Conservation (phyloP, 2,888 invertebrate species). For the Idaea aversata region DNA sequence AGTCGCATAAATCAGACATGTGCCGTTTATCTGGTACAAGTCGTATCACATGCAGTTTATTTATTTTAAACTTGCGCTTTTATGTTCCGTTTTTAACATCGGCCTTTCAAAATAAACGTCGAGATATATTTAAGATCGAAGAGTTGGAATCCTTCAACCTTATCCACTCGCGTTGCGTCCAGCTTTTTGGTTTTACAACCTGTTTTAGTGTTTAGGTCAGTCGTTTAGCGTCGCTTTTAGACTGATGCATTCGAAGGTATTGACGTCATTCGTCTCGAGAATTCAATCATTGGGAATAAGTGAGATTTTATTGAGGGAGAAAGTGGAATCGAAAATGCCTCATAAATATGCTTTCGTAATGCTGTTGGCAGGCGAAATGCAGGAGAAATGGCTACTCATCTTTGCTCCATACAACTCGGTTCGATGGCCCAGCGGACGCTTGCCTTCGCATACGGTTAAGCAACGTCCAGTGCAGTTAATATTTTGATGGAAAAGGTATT, state of each 20-base stretch:
- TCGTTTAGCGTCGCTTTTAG: slow-evolving; percentile 26
- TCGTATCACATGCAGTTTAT: neutral
- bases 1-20: neutral
- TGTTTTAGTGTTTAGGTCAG: slow-evolving; percentile 30
- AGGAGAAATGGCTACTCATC: neutral
- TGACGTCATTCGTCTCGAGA: slow-evolving; percentile 30
- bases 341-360: neutral
- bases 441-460: neutral
- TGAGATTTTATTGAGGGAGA: neutral
- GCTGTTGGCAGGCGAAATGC: neutral
- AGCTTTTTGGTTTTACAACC: slow-evolving; percentile 30
- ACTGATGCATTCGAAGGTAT: slow-evolving; percentile 28
- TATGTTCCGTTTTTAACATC: neutral
- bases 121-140: neutral
- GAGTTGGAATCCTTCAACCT: slow-evolving; percentile 15
- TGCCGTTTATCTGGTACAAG: neutral
- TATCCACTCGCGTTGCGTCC: slow-evolving; percentile 19
- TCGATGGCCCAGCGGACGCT: neutral
- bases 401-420: neutral
- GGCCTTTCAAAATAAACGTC: slow-evolving; percentile 3
- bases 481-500: too few relatives aligned
- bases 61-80: neutral
- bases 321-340: neutral
- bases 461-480: too few relatives aligned
- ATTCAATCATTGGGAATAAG: neutral